phyloP scores from a whole-genome alignment of 2,113 vertebrate species.

The Corythaeola cristata region DNA sequence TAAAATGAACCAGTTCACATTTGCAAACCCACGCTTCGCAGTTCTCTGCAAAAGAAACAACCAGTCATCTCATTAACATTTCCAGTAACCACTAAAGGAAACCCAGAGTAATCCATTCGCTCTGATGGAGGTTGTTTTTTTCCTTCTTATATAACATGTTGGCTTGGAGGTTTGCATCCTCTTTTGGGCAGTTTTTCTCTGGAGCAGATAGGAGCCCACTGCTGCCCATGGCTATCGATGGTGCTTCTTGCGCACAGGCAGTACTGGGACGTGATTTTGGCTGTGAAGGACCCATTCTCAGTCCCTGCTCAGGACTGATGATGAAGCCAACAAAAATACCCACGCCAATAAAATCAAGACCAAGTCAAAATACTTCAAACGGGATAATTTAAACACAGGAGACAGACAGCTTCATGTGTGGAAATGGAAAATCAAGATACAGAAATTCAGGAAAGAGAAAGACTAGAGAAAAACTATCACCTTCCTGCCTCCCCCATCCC shows the following conservation, averaged over 20 bases:
- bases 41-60: conserved; percentile 16
- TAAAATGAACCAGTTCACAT: neutral
- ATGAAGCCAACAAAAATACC: conserved; percentile 37
- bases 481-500: neutral
- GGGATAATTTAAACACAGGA: conserved; percentile 4
- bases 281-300: neutral
- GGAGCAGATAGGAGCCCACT: neutral
- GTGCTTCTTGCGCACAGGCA: neutral
- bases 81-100: conserved; percentile 17
- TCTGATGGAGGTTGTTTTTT: neutral
- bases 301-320: neutral
- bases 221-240: neutral
- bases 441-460: neutral
- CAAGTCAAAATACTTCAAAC: neutral
- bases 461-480: neutral
- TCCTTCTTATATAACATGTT: neutral
- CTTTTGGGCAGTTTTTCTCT: neutral
- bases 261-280: neutral
- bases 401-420: neutral
- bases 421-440: conserved; percentile 19
- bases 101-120: neutral
- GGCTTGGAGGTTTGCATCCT: neutral
- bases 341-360: conserved; percentile 19
- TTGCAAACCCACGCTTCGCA: neutral
- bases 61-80: neutral